A percentile compares a stretch with the other conserved stretches of the same genome.
Conservation (phyloP, 2,888 invertebrate species). For the Folsomia manolachei region DNA sequence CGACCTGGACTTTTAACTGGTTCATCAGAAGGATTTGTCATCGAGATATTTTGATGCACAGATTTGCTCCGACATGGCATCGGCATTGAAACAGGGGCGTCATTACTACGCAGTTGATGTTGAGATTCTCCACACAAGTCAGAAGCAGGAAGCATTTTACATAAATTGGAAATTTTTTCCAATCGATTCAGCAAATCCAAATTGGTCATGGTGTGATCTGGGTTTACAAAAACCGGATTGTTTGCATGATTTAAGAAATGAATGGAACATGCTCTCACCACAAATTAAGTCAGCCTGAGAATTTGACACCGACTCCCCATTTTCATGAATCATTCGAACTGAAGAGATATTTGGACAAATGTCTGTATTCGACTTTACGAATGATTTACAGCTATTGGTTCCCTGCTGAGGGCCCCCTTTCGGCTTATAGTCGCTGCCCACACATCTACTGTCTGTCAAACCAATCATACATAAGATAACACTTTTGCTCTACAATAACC, state of each 20-base stretch:
- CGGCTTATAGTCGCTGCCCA: too few species aligned
- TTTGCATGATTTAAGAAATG: too few species aligned
- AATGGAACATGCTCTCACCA: not conserved
- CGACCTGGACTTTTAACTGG: not conserved
- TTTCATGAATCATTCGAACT: not conserved
- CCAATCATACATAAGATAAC: too few species aligned
- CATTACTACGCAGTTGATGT: not conserved
- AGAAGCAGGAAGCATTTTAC: not conserved
- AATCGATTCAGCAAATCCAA: not conserved
- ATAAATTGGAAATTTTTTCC: not conserved
- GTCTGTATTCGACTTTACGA: too few species aligned
- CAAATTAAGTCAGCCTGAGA: not conserved
- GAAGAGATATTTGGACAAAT: not conserved
- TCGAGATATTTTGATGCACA: not conserved
- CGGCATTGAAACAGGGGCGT: not conserved
- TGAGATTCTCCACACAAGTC: not conserved
- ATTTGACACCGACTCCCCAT: not conserved
- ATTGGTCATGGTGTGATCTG: not conserved
- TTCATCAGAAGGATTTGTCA: not conserved
- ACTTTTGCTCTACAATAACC: too few species aligned
- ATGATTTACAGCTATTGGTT: too few species aligned
- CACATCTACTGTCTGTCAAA: too few species aligned
- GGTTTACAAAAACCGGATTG: not conserved
- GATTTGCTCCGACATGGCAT: not conserved
- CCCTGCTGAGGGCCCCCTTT: too few species aligned